Percentiles rank a stretch among this genome's conserved stretches.
phyloP scores from a whole-genome alignment of 2,113 vertebrate genomes.

The Elanus axillaris region DNA sequence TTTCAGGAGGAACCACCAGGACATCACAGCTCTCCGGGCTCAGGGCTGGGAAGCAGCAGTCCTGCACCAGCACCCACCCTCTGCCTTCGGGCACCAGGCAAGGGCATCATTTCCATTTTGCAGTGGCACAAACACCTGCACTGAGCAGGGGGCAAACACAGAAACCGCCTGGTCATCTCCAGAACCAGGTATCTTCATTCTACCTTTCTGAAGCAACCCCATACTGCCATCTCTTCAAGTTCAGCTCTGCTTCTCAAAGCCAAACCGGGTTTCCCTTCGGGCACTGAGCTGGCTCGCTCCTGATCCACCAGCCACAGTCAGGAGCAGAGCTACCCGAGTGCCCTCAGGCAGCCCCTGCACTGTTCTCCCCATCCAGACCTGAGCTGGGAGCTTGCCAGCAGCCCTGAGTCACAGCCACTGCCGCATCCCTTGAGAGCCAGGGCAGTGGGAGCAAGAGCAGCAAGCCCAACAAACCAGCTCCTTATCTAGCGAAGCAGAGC shows the following conservation, averaged over 20 bases:
- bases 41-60: not conserved
- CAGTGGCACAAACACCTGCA: not conserved
- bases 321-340: not conserved
- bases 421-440: not conserved
- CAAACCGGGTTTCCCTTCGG: not conserved
- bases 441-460: not conserved
- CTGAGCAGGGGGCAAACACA: not conserved
- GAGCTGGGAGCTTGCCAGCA: too few species aligned
- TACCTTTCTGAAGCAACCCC: not conserved
- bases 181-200: not conserved
- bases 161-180: not conserved
- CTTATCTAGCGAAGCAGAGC: not conserved
- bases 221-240: not conserved
- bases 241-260: not conserved
- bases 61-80: not conserved
- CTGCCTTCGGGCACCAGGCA: not conserved
- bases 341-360: too few species aligned
- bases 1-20: not conserved
- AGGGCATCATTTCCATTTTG: not conserved
- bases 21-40: not conserved
- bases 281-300: not conserved
- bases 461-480: not conserved
- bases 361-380: not conserved
- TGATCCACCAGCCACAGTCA: fast-evolving
- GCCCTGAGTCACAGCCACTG: not conserved